These are phyloP conservation scores for Hippocampus comes DNA, from an alignment of 2,113 vertebrate species.

Conservation along the genomic window DNA sequence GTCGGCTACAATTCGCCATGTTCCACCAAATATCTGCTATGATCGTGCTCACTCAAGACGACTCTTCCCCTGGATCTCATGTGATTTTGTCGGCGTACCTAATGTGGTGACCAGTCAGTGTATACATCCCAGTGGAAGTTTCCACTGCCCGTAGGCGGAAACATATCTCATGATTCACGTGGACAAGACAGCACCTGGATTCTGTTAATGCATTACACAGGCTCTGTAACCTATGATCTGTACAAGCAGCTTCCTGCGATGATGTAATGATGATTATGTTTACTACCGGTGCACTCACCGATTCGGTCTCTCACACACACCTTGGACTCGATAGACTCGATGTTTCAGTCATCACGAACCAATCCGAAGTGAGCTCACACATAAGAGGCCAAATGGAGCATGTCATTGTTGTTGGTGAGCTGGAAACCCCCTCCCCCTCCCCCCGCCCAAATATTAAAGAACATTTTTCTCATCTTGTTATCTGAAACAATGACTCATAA, in stretches of 20 bases:
- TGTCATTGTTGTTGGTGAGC: too few species aligned
- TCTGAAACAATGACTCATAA: not conserved
- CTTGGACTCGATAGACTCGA: too few species aligned
- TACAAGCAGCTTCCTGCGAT: conserved; percentile 19
- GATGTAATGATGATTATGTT: conserved; percentile 10
- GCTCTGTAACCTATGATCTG: conserved; percentile 24
- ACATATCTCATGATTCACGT: conserved; percentile 33
- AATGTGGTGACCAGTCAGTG: not conserved
- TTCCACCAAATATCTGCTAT: not conserved
- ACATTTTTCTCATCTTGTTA: not conserved
- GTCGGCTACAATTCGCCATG: too few species aligned
- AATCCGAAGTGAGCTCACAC: too few species aligned
- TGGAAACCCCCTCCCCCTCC: too few species aligned
- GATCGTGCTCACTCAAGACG: too few species aligned
- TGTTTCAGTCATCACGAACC: too few species aligned
- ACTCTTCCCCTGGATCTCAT: not conserved
- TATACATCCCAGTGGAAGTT: not conserved
- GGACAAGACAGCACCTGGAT: conserved; percentile 51
- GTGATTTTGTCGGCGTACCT: too few species aligned
- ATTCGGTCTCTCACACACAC: not conserved
- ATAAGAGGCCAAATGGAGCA: too few species aligned
- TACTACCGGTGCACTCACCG: not conserved
- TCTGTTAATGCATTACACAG: conserved; percentile 23
- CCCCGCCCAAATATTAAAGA: not conserved
- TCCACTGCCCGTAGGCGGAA: conserved; percentile 17